phyloP scores from a whole-genome alignment of 2,797 vertebrate genomes.

The Melanotaenia parkinsoni region DNA sequence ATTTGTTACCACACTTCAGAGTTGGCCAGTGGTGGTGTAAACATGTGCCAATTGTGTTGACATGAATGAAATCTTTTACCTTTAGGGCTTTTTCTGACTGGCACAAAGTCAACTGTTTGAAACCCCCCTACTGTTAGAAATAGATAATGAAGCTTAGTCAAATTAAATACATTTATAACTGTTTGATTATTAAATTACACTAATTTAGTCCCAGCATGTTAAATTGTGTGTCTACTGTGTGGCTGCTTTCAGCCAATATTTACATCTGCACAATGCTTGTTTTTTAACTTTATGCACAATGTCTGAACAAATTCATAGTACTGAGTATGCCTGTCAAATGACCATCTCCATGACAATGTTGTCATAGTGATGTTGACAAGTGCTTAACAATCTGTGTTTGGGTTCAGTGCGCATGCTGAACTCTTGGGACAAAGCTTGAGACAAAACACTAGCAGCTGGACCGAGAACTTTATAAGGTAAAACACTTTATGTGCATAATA shows the following conservation, averaged over 20 bases:
- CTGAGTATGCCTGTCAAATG: constrained; percentile 35
- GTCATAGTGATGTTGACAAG: constrained; percentile 72
- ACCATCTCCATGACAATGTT: constrained; percentile 71
- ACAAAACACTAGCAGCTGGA: constrained; percentile 10
- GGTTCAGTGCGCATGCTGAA: constrained; percentile 46
- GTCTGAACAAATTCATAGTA: constrained; percentile 2
- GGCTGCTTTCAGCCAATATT: constrained; percentile 39
- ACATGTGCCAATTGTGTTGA: not conserved
- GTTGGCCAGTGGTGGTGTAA: no score
- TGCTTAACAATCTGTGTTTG: constrained; percentile 69
- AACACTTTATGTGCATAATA: not conserved
- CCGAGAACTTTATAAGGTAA: constrained; percentile 44
- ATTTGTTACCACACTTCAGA: no score
- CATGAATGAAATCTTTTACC: not conserved
- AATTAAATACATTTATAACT: not conserved
- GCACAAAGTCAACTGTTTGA: not conserved
- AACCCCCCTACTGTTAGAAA: not conserved
- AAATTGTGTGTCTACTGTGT: constrained; percentile 13
- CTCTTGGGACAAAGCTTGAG: constrained; percentile 16
- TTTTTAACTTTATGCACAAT: constrained; percentile 1
- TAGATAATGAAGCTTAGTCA: not conserved
- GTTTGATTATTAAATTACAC: not conserved
- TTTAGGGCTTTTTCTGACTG: not conserved
- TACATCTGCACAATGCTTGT: constrained; percentile 23
- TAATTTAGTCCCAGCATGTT: constrained; percentile 1